Evolutionary conservation across 2,888 invertebrate genomes (phyloP), one percentile per base, ranked within the genome.

Genomic region (Hesperia comma): DNA sequence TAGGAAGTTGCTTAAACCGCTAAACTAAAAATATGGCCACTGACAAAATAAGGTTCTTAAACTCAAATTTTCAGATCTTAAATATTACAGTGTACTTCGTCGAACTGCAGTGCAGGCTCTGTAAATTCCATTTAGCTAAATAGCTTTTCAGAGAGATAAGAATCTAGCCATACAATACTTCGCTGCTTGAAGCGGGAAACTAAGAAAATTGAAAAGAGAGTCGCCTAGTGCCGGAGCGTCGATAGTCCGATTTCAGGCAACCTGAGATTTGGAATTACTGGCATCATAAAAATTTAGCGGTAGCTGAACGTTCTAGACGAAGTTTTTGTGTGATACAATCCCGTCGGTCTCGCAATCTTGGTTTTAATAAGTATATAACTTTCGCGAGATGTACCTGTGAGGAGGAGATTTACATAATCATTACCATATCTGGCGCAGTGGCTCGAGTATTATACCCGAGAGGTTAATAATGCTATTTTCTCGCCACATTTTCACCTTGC

Each of bases 391-490:
- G 87, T 92, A 91, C 91, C 91, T 92, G 90, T 86, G 88, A 90
- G 92, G 80, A 84, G 86, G 78, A 82, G 89, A 93, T 93, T 93
- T 92, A 90, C 93, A 93, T 93, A 93, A 92, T 92, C 90, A 92
- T 93, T 92, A 92, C 90, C 93, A 92, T 93, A 92, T 92, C 92
- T 92, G 88, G 91, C 89, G 90, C 88, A 88, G 86, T 91, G 90
- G 91, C 88, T 90, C 90, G 90, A 82, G 87, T 92, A 93, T 92
- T 92, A 92, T 87, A 81, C 93, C 90, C 92, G 80, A 81, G 92
- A 90, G 93, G 92, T 92, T 93, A 92, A 93, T 93, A 93, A 92
- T 92, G 92, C 89, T 88, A 92, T 93, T 93, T 93, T 92, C 92
- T 91, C 90, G 88, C 89, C 89, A 90, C 91, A 87, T 92, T 90